Base-by-base conservation (phyloP, 2,797 vertebrate species). In the Acanthurus leucopareius region DNA sequence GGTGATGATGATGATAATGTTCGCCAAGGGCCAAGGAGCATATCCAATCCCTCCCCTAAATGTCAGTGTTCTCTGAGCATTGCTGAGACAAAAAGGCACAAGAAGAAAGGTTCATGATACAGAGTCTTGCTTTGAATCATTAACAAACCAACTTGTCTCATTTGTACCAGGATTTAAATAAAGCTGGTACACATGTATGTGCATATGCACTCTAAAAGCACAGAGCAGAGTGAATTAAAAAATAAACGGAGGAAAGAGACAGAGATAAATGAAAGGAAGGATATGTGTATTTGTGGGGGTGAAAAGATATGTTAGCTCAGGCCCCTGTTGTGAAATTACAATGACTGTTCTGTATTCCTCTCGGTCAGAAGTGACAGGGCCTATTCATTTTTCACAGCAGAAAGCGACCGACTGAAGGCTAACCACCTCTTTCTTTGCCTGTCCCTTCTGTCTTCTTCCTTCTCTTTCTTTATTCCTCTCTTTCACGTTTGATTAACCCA, bases 1-100 rank as follows among this genome's bases (percentile, higher is more conserved):
- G 93, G 94, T 42, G 28, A 32, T 87, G 90, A 92, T 86, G 84
- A 90, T 78, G 92, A 95, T 93, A 91, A 93, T 89, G 87, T 89
- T 88, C 83, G 89, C 85, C 81, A 64, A 86, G 84, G 83, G 83
- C 83, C 87, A 69, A 19, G 32, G 68, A 82, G 92, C 87, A 91
- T 85, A 92, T 90, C 90, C 92, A 86, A 87, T 91, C 76, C 83
- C 60, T 68, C 71, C 79, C 87, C 80, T 90, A 91, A 94, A 95
- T 94, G 93, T 93, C 94, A 93, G 79, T 81, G 76, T 74, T 57
- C 63, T 40, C 67, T 54, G 72, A 25, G 2, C 70, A 80, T 79
- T 42, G 20, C 59, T 45, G 69, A 32, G 8, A 84, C 76, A 86
- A 81, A 88, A 70, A 35, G 63, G 64, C 68, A 73, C 52, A 16